Percentiles rank a stretch among this genome's conserved stretches.
These are phyloP conservation scores for Enteromius paludinosus DNA, from an alignment of 2,797 vertebrate genomes.

Conservation along the genomic window DNA sequence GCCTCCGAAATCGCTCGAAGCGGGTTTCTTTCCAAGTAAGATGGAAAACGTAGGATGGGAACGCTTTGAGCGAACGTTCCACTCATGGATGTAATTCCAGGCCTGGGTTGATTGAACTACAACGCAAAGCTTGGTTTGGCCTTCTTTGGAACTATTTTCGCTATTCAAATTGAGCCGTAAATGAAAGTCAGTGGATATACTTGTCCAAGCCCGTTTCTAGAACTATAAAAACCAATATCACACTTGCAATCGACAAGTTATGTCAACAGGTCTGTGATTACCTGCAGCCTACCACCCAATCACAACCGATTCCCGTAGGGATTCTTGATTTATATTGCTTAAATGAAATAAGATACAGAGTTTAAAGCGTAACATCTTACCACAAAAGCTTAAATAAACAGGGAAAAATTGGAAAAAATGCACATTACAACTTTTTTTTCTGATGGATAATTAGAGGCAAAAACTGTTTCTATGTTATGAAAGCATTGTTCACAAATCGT, in stretches of 20 bases:
- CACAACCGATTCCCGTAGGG: not conserved
- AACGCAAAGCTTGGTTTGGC: not conserved
- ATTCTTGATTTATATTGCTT: not conserved
- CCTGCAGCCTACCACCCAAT: not conserved
- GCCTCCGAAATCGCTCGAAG: not conserved
- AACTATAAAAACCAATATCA: not conserved
- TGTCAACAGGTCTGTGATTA: not conserved
- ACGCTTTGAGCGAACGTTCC: not conserved
- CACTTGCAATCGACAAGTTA: not conserved
- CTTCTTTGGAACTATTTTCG: not conserved
- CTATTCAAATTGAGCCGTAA: not conserved
- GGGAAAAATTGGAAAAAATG: not conserved
- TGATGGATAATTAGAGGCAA: not conserved
- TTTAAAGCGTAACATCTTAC: not conserved
- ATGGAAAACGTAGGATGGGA: not conserved
- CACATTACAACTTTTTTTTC: not conserved
- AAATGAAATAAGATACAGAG: not conserved
- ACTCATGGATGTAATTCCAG: rapidly evolving
- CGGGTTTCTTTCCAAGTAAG: not conserved
- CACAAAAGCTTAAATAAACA: not conserved
- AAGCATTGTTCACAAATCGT: not conserved
- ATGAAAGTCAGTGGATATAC: not conserved
- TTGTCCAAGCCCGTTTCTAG: not conserved
- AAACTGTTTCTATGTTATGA: not conserved
- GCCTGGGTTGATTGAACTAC: not conserved